Conservation (phyloP, 2,888 invertebrate species). For the Catonia carolina region DNA sequence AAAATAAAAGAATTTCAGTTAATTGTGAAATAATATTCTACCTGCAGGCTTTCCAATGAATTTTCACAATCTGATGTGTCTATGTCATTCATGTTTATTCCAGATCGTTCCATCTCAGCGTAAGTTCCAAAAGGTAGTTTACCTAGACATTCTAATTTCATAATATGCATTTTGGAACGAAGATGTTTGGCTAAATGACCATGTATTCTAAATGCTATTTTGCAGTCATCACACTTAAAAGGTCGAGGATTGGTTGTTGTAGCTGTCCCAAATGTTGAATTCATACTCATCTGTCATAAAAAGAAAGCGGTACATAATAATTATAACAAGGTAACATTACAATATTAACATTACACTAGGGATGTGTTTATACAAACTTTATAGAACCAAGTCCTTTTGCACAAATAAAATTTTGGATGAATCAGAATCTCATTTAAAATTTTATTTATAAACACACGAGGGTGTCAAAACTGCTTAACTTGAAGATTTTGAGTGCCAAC, state of each 20-base stretch:
- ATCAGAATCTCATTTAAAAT: no score
- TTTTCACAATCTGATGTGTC: conserved; percentile 95
- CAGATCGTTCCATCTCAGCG: conserved; percentile 86
- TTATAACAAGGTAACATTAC: no score
- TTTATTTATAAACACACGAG: no score
- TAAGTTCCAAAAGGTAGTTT: conserved; percentile 92
- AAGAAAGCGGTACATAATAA: not conserved
- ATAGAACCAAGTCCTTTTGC: no score
- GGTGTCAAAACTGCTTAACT: no score
- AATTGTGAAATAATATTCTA: no score
- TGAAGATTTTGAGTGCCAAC: no score
- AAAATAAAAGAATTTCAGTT: no score
- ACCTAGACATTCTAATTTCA: conserved; percentile 85
- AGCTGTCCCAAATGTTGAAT: conserved; percentile 74
- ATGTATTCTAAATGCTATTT: conserved; percentile 92
- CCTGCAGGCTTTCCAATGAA: conserved; percentile 80
- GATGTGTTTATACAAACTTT: no score
- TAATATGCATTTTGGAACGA: conserved; percentile 92
- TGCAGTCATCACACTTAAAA: conserved; percentile 93
- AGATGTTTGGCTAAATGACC: conserved; percentile 96
- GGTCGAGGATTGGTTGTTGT: conserved; percentile 87
- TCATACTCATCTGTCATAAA: conserved; percentile 57
- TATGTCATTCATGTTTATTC: conserved; percentile 84
- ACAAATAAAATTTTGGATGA: no score
- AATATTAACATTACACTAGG: no score